Percentiles rank a stretch among this genome's conserved stretches.
Evolutionary conservation across 2,113 vertebrate genomes (phyloP).

Genomic region (Trochalopteron elliotii): DNA sequence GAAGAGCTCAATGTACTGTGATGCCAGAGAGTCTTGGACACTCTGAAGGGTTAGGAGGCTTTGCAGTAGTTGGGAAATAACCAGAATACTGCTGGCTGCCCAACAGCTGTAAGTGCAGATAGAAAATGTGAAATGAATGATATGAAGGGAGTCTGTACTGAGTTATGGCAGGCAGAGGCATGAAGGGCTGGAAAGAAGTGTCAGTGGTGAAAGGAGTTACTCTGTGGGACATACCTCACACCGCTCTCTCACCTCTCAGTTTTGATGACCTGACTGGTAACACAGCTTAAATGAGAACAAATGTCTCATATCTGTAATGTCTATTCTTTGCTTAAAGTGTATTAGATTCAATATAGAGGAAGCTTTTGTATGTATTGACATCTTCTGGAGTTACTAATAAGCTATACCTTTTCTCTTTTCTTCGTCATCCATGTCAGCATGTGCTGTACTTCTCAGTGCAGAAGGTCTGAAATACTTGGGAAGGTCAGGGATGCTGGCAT

Average conservation of each 20-base stretch:
- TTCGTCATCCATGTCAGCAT: slow-evolving; percentile 58
- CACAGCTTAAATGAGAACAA: background rate
- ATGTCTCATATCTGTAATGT: background rate
- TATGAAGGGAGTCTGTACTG: background rate
- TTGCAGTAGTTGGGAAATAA: background rate
- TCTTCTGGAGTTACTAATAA: background rate
- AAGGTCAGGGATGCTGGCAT: slow-evolving; percentile 80
- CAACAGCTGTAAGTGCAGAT: background rate
- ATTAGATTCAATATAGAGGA: background rate
- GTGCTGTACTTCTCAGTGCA: slow-evolving; percentile 66
- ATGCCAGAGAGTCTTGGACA: background rate
- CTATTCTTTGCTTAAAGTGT: background rate
- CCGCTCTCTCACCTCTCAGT: background rate
- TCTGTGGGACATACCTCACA: background rate
- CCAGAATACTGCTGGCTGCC: background rate
- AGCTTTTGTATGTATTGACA: background rate
- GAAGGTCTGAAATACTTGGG: slow-evolving; percentile 76
- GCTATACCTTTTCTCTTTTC: slow-evolving; percentile 85
- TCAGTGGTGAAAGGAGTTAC: background rate
- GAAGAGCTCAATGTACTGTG: background rate
- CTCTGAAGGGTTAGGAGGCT: background rate
- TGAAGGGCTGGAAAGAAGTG: background rate
- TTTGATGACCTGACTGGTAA: background rate
- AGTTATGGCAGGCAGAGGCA: background rate
- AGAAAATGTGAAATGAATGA: background rate